Conservation (phyloP, 2,888 invertebrate species). For the Drosophila colorata region DNA sequence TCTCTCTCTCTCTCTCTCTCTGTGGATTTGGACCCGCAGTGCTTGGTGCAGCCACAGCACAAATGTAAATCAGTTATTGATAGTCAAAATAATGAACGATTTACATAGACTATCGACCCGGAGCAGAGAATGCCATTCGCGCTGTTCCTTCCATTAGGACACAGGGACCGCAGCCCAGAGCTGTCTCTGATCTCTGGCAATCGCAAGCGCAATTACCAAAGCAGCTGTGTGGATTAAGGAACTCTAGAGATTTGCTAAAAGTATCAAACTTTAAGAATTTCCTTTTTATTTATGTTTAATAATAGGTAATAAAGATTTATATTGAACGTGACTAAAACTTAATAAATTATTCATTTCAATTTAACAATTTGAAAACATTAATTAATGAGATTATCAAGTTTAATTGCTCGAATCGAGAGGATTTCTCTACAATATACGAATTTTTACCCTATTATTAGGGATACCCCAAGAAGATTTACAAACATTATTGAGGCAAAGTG, state of each 20-base stretch:
- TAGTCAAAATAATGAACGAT: constrained; percentile 74
- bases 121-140: constrained; percentile 21
- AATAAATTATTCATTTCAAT: too few species aligned
- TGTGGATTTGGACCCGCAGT: constrained; percentile 13
- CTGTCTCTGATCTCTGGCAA: constrained; percentile 1
- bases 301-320: too few species aligned
- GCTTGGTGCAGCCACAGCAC: constrained; percentile 63
- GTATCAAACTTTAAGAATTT: too few species aligned
- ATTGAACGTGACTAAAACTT: too few species aligned
- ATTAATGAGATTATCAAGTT: too few species aligned
- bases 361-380: too few species aligned
- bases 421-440: too few species aligned
- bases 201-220: background rate
- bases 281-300: background rate
- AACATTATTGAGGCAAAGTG: too few species aligned
- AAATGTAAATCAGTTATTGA: constrained; percentile 79
- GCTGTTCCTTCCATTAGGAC: background rate
- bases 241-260: too few species aligned
- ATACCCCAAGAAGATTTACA: too few species aligned
- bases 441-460: too few species aligned
- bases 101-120: constrained; percentile 41
- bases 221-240: background rate
- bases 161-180: background rate
- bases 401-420: too few species aligned
- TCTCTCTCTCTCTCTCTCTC: background rate